Evolutionary conservation across 1,140 invertebrate species (phyloP).

Genomic region (Aphelinus atriplicis): DNA sequence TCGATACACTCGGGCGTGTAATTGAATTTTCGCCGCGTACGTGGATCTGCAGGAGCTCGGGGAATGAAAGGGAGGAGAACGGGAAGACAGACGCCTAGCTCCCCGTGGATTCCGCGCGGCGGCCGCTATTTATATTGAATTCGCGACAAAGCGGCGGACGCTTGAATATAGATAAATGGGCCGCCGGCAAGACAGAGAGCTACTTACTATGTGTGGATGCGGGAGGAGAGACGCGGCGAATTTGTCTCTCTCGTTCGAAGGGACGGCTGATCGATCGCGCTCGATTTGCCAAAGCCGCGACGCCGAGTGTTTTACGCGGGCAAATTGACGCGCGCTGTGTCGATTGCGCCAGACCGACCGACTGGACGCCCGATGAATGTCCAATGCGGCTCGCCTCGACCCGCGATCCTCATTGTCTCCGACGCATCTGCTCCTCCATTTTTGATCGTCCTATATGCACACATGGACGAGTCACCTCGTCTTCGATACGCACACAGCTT

Average conservation of each 20-base stretch:
- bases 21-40: too few species aligned
- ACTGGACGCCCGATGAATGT: background rate
- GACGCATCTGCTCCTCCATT: too few species aligned
- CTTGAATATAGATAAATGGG: conserved; percentile 19
- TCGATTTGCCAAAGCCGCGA: conserved; percentile 7
- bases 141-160: background rate
- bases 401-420: background rate
- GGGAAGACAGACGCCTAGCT: background rate
- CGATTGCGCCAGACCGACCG: background rate
- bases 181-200: background rate
- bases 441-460: too few species aligned
- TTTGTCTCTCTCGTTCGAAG: background rate
- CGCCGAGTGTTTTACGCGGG: background rate
- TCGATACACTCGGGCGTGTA: too few species aligned
- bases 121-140: conserved; percentile 30
- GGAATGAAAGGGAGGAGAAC: background rate
- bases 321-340: background rate
- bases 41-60: too few species aligned
- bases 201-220: too few species aligned
- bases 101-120: background rate
- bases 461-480: too few species aligned
- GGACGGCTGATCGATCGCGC: conserved; percentile 4
- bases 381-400: background rate
- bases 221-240: background rate
- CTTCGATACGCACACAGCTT: too few species aligned